A percentile compares a stretch with the other conserved stretches of the same genome.
phyloP scores from a whole-genome alignment of 2,113 vertebrate species.

The Lycocorax pyrrhopterus region DNA sequence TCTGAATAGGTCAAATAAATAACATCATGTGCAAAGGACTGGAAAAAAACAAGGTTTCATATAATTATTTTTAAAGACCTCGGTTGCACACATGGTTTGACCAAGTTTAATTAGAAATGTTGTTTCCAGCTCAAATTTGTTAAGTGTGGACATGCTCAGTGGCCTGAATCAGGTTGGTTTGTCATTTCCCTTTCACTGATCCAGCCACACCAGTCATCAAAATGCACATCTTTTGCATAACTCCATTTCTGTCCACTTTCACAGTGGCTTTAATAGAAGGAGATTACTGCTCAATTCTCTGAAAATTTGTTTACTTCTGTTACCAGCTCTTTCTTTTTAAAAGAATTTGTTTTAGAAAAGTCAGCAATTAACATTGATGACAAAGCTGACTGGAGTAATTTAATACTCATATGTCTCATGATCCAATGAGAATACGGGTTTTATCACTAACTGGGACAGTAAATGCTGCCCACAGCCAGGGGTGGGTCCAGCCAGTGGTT shows the following conservation, averaged over 20 bases:
- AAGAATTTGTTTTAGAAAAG: not conserved
- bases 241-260: not conserved
- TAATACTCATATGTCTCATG: not conserved
- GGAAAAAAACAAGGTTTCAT: not conserved
- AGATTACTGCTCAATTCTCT: not conserved
- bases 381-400: not conserved
- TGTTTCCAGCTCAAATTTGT: not conserved
- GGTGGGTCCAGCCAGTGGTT: not conserved
- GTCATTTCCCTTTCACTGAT: not conserved
- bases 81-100: not conserved
- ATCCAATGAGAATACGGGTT: not conserved
- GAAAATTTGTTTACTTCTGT: not conserved
- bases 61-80: conserved; percentile 9
- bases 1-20: not conserved
- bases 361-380: not conserved
- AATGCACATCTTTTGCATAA: not conserved
- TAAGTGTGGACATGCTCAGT: not conserved
- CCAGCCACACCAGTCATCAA: not conserved
- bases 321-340: not conserved
- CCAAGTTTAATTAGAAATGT: conserved; percentile 18
- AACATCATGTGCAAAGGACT: not conserved
- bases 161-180: not conserved
- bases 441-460: not conserved
- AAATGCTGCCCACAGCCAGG: not conserved
- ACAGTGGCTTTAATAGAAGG: not conserved